Percentiles rank a stretch among this genome's conserved stretches.
phyloP scores from a whole-genome alignment of 2,113 vertebrate species.

The Macrotis lagotis region DNA sequence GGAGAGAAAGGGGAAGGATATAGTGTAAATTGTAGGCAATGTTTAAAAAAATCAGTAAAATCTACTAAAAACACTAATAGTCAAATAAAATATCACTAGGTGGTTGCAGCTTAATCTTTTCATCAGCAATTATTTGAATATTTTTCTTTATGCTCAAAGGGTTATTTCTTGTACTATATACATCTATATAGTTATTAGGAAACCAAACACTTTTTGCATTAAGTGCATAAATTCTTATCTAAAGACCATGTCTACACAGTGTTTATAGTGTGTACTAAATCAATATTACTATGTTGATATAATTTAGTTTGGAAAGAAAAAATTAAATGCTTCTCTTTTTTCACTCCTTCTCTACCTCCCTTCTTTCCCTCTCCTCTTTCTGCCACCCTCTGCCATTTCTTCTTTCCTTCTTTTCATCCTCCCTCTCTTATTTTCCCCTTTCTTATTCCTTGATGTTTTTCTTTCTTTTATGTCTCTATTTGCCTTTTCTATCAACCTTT shows the following conservation, averaged over 20 bases:
- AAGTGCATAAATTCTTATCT: neutral
- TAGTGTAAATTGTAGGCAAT: neutral
- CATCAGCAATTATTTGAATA: neutral
- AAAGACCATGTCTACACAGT: neutral
- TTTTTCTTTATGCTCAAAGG: neutral
- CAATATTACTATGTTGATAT: neutral
- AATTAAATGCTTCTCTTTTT: neutral
- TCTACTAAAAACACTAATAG: neutral
- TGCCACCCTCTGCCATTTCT: neutral
- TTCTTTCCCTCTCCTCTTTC: too few relatives aligned
- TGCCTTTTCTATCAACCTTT: neutral
- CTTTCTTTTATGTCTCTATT: neutral
- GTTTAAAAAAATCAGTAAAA: neutral
- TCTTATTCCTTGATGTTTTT: too few relatives aligned
- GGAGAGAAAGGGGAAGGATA: neutral
- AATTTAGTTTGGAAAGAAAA: neutral
- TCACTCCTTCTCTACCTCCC: neutral
- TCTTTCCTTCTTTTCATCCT: neutral
- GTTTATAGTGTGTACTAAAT: neutral
- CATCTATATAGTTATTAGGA: neutral
- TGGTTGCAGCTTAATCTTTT: neutral
- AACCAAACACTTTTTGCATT: neutral
- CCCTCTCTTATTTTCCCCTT: accelerated
- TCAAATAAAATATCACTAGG: neutral
- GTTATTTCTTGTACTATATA: neutral